phyloP scores from a whole-genome alignment of 2,113 vertebrate species.

The Falco punctatus region DNA sequence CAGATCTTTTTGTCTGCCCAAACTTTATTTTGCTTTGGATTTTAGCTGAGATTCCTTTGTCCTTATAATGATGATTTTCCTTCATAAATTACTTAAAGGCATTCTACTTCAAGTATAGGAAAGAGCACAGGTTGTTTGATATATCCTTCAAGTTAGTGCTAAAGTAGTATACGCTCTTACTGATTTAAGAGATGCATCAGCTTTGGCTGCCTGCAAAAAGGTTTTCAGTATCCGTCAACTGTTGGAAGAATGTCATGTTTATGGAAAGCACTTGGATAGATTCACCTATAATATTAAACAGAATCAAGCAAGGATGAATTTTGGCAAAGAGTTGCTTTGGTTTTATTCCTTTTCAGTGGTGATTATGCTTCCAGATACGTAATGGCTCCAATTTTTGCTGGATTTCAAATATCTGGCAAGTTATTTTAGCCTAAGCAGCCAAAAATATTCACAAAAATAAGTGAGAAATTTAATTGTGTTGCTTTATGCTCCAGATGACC shows the following conservation, averaged over 20 bases:
- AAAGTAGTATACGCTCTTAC: background rate
- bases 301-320: background rate
- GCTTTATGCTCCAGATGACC: background rate
- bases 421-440: background rate
- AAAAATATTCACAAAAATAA: conserved; percentile 26
- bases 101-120: background rate
- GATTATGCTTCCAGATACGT: background rate
- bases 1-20: background rate
- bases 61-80: background rate
- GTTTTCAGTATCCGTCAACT: background rate
- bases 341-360: background rate
- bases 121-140: background rate
- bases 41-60: background rate
- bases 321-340: background rate
- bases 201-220: background rate
- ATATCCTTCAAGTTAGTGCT: background rate
- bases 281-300: background rate
- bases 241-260: background rate
- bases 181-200: background rate
- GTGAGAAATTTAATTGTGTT: background rate
- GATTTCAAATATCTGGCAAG: conserved; percentile 19
- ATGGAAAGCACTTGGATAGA: background rate
- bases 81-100: background rate
- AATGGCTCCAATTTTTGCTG: background rate
- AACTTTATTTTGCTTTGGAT: background rate